These are phyloP conservation scores for Stegophylla sp. DNA, from an alignment of 2,888 invertebrate species.

Conservation along the genomic window DNA sequence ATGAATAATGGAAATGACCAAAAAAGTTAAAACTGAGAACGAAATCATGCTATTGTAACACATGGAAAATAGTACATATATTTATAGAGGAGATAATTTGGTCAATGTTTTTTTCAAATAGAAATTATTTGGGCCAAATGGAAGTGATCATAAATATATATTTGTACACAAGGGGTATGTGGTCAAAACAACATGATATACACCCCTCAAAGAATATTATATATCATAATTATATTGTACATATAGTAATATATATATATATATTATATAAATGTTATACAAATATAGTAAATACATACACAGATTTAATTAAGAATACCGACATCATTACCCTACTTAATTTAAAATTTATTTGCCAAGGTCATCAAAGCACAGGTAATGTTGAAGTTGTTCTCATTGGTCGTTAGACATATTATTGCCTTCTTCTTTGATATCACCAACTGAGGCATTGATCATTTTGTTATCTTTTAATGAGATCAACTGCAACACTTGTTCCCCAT, in stretches of 20 bases:
- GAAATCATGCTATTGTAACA: constrained; percentile 25
- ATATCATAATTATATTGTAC: neutral
- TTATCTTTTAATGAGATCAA: constrained; percentile 87
- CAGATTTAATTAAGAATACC: constrained; percentile 30
- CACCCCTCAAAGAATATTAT: neutral
- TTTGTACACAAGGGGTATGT: constrained; percentile 18
- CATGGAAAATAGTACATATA: neutral
- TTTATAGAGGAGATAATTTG: constrained; percentile 4
- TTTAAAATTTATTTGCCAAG: constrained; percentile 44
- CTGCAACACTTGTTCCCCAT: constrained; percentile 80
- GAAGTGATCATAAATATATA: constrained; percentile 36
- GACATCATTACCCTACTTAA: constrained; percentile 34
- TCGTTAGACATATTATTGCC: constrained; percentile 28
- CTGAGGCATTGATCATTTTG: constrained; percentile 70
- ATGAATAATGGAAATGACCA: constrained; percentile 43
- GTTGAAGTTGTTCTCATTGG: constrained; percentile 58
- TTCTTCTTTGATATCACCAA: constrained; percentile 57
- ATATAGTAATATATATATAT: neutral
- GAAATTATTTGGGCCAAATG: constrained; percentile 6
- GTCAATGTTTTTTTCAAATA: neutral
- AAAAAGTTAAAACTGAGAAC: constrained; percentile 38
- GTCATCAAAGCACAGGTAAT: constrained; percentile 57
- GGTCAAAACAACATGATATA: constrained; percentile 14
- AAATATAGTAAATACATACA: neutral
- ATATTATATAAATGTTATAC: neutral